These are phyloP conservation scores for Palythoa grandiflora DNA, from an alignment of 92 coral and sea anemone genomes.

Conservation along the genomic window DNA sequence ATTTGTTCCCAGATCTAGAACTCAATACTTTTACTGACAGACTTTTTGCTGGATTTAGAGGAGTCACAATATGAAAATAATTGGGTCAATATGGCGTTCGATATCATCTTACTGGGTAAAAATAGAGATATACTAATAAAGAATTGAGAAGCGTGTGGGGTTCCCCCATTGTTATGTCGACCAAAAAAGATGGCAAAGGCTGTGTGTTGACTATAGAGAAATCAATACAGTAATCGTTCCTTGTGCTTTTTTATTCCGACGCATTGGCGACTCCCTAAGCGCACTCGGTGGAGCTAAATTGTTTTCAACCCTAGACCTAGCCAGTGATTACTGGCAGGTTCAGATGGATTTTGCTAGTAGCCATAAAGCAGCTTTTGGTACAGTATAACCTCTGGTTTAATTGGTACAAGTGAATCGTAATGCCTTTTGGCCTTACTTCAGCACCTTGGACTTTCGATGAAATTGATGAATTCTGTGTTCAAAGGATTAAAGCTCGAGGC, in stretches of 20 bases:
- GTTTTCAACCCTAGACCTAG: conserved; percentile 56
- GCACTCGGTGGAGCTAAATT: conserved; percentile 40
- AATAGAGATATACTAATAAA: no score
- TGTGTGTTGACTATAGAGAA: no score
- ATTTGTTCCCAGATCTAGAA: no score
- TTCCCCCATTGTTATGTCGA: neutral
- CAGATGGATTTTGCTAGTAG: conserved; percentile 24
- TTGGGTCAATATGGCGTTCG: no score
- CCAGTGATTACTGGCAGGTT: conserved; percentile 62
- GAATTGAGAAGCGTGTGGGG: no score
- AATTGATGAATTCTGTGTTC: conserved; percentile 51
- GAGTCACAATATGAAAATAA: no score
- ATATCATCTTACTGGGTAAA: no score
- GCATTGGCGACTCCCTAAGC: conserved; percentile 51
- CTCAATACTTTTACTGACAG: no score
- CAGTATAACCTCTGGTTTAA: no score
- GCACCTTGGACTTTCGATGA: conserved; percentile 48
- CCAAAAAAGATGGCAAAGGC: conserved; percentile 38
- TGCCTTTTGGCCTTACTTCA: conserved; percentile 51
- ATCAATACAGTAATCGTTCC: conserved; percentile 38
- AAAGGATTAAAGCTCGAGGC: conserved; percentile 32
- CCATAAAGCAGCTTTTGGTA: no score
- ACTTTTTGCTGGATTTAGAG: no score
- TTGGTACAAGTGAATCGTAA: conserved; percentile 51
- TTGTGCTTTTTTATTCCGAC: conserved; percentile 46